These are phyloP conservation scores for Celastrina argiolus DNA, from an alignment of 2,888 invertebrate genomes.

Conservation along the genomic window DNA sequence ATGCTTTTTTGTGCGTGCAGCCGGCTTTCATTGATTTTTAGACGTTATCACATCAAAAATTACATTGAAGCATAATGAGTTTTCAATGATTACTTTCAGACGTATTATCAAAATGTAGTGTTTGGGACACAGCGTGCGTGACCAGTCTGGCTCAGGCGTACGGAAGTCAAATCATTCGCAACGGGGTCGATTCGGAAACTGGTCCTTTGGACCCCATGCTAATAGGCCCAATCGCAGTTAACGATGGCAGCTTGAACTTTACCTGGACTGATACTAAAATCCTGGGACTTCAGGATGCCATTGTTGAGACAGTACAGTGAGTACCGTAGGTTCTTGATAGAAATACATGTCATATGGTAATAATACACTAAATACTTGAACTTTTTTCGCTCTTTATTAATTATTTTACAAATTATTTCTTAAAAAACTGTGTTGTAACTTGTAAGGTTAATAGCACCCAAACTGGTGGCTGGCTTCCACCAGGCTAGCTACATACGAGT, in stretches of 20 bases:
- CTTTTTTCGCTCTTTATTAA: no score
- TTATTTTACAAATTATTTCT: no score
- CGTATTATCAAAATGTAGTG: conserved; percentile 4
- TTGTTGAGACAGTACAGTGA: not conserved
- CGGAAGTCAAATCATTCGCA: not conserved
- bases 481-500: no score
- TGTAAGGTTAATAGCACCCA: no score
- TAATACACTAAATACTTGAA: no score
- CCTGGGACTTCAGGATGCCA: not conserved
- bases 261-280: not conserved
- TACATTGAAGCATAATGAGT: not conserved
- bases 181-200: not conserved
- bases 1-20: no score
- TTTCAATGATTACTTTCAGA: not conserved
- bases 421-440: no score
- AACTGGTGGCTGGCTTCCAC: no score
- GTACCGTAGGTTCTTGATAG: no score
- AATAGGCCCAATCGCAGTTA: not conserved
- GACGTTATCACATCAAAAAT: no score
- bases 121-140: conserved; percentile 4
- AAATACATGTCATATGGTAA: no score
- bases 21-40: no score
- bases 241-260: not conserved
- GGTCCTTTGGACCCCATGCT: not conserved
- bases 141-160: not conserved